These are phyloP conservation scores for Glaucomys volans DNA, from an alignment of 2,113 vertebrate species.

Conservation along the genomic window DNA sequence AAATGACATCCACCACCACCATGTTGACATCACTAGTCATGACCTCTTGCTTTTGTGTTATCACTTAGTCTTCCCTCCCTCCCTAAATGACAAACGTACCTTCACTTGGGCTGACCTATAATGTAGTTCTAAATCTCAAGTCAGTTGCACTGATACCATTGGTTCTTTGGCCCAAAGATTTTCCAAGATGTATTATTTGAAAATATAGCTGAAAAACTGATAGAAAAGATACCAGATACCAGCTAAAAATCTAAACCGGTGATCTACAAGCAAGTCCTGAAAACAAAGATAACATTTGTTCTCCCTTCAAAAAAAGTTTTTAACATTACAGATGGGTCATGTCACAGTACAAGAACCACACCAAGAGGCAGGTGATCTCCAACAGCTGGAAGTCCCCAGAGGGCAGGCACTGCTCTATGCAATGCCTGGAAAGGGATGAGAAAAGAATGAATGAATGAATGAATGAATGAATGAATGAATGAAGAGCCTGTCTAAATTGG, in stretches of 20 bases:
- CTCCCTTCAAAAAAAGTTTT: not conserved
- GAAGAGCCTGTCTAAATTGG: not conserved
- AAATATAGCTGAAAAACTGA: not conserved
- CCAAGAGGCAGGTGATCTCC: rapidly evolving
- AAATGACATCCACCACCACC: too few species aligned
- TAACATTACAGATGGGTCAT: not conserved
- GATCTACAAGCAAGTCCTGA: not conserved
- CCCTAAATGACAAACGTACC: not conserved
- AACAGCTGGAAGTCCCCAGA: not conserved
- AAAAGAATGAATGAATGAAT: not conserved
- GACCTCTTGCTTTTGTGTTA: too few species aligned
- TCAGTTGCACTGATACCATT: not conserved
- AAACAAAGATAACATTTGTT: not conserved
- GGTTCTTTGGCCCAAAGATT: not conserved
- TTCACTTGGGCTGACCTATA: not conserved
- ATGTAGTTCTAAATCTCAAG: not conserved
- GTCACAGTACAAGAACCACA: not conserved
- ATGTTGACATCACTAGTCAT: not conserved
- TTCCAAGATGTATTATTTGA: not conserved
- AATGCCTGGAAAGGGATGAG: not conserved
- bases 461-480: not conserved
- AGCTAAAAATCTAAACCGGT: not conserved
- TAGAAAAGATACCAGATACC: not conserved
- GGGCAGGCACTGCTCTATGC: not conserved
- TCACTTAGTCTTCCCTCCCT: not conserved